Percentiles rank a stretch among this genome's conserved stretches.
These are phyloP conservation scores for Sakesphorus luctuosus DNA, from an alignment of 2,113 vertebrate genomes.

Conservation along the genomic window DNA sequence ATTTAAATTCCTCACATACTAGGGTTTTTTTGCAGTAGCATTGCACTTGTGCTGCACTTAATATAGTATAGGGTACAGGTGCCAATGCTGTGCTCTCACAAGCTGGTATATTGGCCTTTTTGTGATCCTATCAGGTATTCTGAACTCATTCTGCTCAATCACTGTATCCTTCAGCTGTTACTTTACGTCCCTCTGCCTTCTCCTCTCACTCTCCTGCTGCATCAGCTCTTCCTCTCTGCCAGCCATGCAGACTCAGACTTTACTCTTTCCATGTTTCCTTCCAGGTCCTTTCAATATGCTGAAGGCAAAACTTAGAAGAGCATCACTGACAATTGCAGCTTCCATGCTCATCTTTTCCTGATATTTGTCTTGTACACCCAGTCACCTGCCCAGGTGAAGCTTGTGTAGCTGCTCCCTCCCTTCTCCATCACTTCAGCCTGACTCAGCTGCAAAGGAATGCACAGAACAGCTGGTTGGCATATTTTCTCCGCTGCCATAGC, in stretches of 20 bases:
- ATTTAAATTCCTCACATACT: not conserved
- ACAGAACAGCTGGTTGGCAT: not conserved
- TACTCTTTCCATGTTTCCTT: not conserved
- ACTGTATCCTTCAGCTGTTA: not conserved
- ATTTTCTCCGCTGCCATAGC: not conserved
- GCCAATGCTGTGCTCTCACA: not conserved
- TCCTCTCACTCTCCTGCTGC: not conserved
- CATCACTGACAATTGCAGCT: fast-evolving
- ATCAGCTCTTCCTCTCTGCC: not conserved
- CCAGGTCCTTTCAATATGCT: not conserved
- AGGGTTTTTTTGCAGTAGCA: not conserved
- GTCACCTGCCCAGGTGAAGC: not conserved
- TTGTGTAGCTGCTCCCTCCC: not conserved
- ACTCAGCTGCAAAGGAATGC: not conserved
- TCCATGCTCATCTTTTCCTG: not conserved
- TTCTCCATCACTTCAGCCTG: not conserved
- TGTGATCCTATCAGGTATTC: not conserved
- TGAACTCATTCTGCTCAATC: not conserved
- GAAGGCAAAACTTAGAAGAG: not conserved
- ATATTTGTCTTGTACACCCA: not conserved
- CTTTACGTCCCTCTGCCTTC: not conserved
- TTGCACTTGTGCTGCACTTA: fast-evolving
- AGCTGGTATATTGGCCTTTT: not conserved
- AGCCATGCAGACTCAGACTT: not conserved
- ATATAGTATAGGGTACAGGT: not conserved